A percentile compares a stretch with the other conserved stretches of the same genome.
phyloP scores from a whole-genome alignment of 2,797 vertebrate genomes.

The Anniella stebbinsi region DNA sequence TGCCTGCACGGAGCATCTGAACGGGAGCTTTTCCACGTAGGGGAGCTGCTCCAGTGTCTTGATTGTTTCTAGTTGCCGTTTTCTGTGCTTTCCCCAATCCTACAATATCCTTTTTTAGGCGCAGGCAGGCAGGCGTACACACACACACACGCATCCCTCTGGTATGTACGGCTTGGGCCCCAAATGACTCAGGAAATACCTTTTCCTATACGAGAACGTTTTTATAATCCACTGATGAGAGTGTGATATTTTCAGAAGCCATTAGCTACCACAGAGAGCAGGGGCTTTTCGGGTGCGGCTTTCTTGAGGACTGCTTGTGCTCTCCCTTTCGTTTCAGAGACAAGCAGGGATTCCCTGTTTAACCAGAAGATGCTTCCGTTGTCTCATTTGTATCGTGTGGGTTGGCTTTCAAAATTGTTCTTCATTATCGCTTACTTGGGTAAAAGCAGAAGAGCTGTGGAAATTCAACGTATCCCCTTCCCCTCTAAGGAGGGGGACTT shows the following conservation, averaged over 20 bases:
- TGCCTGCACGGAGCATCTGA: too few relatives aligned
- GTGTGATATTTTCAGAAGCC: not conserved
- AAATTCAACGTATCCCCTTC: not conserved
- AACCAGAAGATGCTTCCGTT: too few relatives aligned
- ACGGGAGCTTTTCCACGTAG: too few relatives aligned
- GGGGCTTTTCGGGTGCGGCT: not conserved
- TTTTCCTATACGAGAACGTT: not conserved
- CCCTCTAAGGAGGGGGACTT: too few relatives aligned
- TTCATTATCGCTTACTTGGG: not conserved
- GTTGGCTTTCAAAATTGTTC: too few relatives aligned
- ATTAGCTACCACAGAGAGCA: not conserved
- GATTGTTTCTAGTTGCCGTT: too few relatives aligned
- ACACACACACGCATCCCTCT: too few relatives aligned
- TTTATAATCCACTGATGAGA: too few relatives aligned
- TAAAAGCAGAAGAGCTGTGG: not conserved
- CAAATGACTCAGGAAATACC: not conserved
- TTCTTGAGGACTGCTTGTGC: not conserved
- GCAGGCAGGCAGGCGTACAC: not conserved
- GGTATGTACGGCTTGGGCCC: not conserved
- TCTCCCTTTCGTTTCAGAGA: not conserved
- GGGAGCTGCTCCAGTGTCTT: too few relatives aligned
- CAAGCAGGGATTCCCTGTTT: not conserved
- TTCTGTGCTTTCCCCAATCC: too few relatives aligned
- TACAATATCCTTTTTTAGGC: not conserved
- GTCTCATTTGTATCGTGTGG: too few relatives aligned